Evolutionary conservation across 1,140 invertebrate species (phyloP), one percentile per base, ranked within the genome.

Genomic region (Diachasmimorpha longicaudata): DNA sequence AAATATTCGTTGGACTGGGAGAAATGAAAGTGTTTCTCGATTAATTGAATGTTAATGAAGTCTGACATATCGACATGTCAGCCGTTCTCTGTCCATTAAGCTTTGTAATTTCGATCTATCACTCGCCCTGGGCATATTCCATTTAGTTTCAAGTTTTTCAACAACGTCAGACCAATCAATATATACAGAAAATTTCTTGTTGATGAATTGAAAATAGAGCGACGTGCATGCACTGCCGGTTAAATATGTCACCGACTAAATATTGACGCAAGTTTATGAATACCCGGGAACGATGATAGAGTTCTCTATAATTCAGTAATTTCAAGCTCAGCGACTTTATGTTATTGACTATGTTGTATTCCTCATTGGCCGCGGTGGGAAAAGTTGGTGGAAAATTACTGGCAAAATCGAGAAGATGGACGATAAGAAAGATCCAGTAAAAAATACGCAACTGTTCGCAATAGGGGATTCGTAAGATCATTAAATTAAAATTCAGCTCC

Each of bases 181-280:
- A 52, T 52, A 16, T 52, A 52, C 11, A 16, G 14, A 16, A 16
- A 16, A 6, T 25, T 67, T 67, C 63, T 67, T 52, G 14, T 52
- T 52, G 48, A 52, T 52, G 16, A 52, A 52, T 52, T 16, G n/a
- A 52, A 52, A 52, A 52, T 52, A 52, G 48, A 52, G 48, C 14
- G n/a, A n/a, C 66, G 68, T 55, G 48, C 63, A 66, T 74, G 69
- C 69, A 66, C 36, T 16, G 46, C n/a, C 44, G 66, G 67, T 69
- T 75, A 69, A 75, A 75, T 70, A 73, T 73, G 73, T 55, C 44
- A 68, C 42, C 63, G 48, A 36, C 48, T 48, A 9, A 69, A 21
- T 75, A 75, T 75, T 52, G 73, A 69, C 66, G 46, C 14, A 14
- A 69, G 66, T 75, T 52, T 70, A 70, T 42, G 73, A 52, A 66